A percentile compares a stretch with the other conserved stretches of the same genome.
These are phyloP conservation scores for Trichacis sp. DNA, from an alignment of 2,888 invertebrate genomes.

Conservation along the genomic window DNA sequence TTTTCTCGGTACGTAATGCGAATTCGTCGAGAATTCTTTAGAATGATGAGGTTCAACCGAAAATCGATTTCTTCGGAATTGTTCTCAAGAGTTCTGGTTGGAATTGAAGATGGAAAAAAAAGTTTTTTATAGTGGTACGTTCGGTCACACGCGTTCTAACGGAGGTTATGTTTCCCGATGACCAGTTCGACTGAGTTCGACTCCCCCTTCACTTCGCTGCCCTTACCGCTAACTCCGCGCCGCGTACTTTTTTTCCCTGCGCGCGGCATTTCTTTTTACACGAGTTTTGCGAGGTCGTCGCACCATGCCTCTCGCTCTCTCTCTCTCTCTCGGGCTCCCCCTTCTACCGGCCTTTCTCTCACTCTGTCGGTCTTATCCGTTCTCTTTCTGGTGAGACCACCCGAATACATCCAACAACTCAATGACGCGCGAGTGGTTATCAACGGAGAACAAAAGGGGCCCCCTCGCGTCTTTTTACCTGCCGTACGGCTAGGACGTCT, in stretches of 20 bases:
- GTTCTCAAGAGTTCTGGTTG: not conserved
- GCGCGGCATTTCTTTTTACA: conserved; percentile 30
- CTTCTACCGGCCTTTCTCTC: conserved; percentile 2
- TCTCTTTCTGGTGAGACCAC: conserved; percentile 14
- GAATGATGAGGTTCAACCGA: no score
- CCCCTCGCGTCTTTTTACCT: not conserved
- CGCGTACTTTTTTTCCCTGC: conserved; percentile 27
- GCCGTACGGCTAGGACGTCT: no score
- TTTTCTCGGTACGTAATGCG: no score
- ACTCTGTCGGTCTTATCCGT: conserved; percentile 10
- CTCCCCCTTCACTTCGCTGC: conserved; percentile 20
- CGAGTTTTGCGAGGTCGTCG: conserved; percentile 42
- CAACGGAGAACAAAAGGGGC: conserved; percentile 9
- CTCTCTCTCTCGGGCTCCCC: conserved; percentile 8
- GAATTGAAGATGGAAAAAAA: not conserved
- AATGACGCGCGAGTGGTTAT: conserved; percentile 12
- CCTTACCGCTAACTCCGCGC: conserved; percentile 10
- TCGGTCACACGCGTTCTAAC: conserved; percentile 25
- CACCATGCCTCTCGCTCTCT: conserved; percentile 28
- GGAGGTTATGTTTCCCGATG: conserved; percentile 36
- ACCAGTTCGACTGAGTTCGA: conserved; percentile 32
- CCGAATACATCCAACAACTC: conserved; percentile 7
- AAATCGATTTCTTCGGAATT: no score
- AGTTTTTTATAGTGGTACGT: no score
- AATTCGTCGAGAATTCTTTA: no score